Percentiles rank a stretch among this genome's conserved stretches.
These are phyloP conservation scores for Drosophila kambysellisi DNA, from an alignment of 2,888 invertebrate genomes.

Conservation along the genomic window DNA sequence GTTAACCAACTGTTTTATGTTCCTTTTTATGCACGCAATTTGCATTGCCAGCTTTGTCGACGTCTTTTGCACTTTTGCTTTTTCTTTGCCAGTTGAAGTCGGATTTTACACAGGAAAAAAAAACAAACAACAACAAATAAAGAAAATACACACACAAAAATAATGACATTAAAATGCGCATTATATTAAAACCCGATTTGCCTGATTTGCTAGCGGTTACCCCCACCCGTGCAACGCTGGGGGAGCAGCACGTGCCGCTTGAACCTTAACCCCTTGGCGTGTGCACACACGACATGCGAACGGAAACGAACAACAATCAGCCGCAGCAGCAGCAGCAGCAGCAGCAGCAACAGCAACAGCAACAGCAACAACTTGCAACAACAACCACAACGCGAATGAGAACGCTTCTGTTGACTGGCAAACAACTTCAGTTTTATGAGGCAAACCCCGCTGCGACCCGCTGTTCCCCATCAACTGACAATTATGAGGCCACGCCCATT, in stretches of 20 bases:
- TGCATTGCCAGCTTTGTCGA: conserved; percentile 68
- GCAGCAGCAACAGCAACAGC: background rate
- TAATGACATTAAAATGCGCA: conserved; percentile 79
- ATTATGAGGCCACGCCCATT: conserved; percentile 76
- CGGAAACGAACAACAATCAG: conserved; percentile 44
- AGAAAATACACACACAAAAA: conserved; percentile 40
- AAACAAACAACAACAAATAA: background rate
- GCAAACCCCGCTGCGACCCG: conserved; percentile 32
- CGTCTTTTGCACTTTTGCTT: conserved; percentile 69
- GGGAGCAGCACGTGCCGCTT: conserved; percentile 64
- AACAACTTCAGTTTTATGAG: conserved; percentile 75
- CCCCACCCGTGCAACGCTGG: background rate
- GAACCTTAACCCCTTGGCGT: conserved; percentile 74
- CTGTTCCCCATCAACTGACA: conserved; percentile 64
- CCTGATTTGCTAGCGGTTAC: conserved; percentile 36
- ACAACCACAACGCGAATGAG: conserved; percentile 34
- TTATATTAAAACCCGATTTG: conserved; percentile 62
- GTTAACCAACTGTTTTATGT: conserved; percentile 47
- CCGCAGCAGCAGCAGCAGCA: background rate
- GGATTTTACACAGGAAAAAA: conserved; percentile 15
- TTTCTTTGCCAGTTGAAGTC: conserved; percentile 32
- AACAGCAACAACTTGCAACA: conserved; percentile 19
- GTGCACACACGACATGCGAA: conserved; percentile 72
- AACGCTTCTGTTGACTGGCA: conserved; percentile 46
- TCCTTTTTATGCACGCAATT: conserved; percentile 67